phyloP scores from a whole-genome alignment of 2,888 invertebrate species.

The Stenolophus ochropezus region DNA sequence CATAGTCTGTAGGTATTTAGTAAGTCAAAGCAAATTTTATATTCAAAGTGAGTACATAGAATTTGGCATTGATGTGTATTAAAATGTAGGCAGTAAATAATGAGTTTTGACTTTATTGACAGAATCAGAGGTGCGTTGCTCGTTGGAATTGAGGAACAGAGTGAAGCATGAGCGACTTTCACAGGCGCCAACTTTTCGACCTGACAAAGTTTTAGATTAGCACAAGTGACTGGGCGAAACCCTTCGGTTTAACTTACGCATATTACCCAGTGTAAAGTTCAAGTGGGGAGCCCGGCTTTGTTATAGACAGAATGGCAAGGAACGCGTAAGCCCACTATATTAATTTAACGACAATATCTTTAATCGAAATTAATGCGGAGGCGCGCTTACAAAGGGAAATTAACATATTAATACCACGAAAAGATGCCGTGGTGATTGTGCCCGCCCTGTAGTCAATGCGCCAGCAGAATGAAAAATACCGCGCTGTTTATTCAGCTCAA shows the following conservation, averaged over 20 bases:
- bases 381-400: conserved; percentile 48
- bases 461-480: conserved; percentile 44
- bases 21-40: too few species aligned
- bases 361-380: conserved; percentile 50
- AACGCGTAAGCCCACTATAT: conserved; percentile 38
- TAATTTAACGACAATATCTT: conserved; percentile 53
- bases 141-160: conserved; percentile 21
- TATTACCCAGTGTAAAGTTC: conserved; percentile 35
- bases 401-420: conserved; percentile 45
- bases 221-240: conserved; percentile 28
- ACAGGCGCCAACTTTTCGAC: conserved; percentile 48
- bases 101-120: conserved; percentile 33
- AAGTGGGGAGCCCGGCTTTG: conserved; percentile 39
- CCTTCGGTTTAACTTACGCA: conserved; percentile 43
- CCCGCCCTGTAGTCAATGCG: conserved; percentile 21
- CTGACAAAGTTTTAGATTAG: conserved; percentile 59
- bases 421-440: conserved; percentile 12
- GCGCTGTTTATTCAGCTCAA: conserved; percentile 46
- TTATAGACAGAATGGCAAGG: conserved; percentile 45
- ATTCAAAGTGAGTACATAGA: too few species aligned
- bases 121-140: conserved; percentile 19
- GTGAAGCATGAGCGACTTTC: conserved; percentile 51
- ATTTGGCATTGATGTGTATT: background rate
- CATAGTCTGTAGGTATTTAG: too few species aligned
- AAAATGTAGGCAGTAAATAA: conserved; percentile 16